phyloP scores from a whole-genome alignment of 2,113 vertebrate genomes.

The Dicerorhinus sumatrensis region DNA sequence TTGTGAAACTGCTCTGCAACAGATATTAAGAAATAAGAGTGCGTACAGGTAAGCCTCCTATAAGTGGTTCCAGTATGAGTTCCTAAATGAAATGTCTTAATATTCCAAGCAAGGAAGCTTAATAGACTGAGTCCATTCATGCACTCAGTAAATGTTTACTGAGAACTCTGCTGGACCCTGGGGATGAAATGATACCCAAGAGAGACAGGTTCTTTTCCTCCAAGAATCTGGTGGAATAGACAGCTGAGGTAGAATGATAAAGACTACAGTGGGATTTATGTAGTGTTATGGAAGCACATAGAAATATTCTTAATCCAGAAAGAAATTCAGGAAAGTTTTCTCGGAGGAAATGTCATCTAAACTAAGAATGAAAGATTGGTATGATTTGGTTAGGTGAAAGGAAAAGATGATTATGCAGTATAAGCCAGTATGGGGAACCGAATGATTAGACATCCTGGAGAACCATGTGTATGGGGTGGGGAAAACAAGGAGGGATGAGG shows the following conservation, averaged over 20 bases:
- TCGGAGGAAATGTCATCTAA: background rate
- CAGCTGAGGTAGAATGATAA: background rate
- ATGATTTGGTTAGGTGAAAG: background rate
- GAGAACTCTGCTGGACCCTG: background rate
- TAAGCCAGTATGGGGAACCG: background rate
- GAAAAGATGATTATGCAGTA: background rate
- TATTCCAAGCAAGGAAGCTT: background rate
- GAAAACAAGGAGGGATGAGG: fast-evolving
- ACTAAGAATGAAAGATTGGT: background rate
- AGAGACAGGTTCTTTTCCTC: background rate
- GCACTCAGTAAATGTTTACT: background rate
- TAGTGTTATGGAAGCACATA: background rate
- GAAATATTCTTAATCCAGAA: background rate
- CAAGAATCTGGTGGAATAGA: background rate
- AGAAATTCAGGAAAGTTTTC: background rate
- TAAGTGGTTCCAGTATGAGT: background rate
- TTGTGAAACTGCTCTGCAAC: background rate
- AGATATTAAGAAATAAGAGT: background rate
- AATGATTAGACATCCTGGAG: background rate
- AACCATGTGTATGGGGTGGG: fast-evolving
- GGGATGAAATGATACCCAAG: background rate
- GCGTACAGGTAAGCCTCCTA: background rate
- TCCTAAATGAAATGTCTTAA: background rate
- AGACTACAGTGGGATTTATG: fast-evolving
- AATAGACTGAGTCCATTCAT: background rate